Evolutionary conservation across 2,888 invertebrate species (phyloP).

Genomic region (Lepidochrysops patricia): DNA sequence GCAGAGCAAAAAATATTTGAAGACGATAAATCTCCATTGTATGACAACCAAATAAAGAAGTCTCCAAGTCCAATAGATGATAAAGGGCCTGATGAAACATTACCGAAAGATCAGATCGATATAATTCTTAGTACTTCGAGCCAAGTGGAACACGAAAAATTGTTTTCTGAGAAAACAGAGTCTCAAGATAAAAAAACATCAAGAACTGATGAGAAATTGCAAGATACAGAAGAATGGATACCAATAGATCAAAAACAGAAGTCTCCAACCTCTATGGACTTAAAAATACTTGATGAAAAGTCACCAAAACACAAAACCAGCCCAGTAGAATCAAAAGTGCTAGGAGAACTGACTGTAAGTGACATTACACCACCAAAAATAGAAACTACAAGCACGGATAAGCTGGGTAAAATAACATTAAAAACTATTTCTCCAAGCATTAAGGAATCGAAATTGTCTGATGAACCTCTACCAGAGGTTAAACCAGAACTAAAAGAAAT

Average conservation of each 20-base stretch:
- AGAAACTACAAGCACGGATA: not conserved
- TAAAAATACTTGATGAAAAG: conserved; percentile 13
- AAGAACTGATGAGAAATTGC: not conserved
- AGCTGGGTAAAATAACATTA: not conserved
- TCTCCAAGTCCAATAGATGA: not conserved
- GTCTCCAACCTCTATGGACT: not conserved
- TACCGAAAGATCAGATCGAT: no score
- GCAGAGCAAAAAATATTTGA: not conserved
- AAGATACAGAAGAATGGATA: not conserved
- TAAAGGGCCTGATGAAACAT: not conserved
- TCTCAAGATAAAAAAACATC: conserved; percentile 9
- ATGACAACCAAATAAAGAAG: conserved; percentile 10
- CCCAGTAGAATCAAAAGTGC: no score
- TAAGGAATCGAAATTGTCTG: not conserved
- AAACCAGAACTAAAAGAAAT: no score
- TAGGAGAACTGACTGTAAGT: no score
- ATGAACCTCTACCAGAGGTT: not conserved
- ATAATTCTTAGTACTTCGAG: no score
- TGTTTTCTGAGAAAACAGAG: not conserved
- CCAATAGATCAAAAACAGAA: conserved; percentile 15
- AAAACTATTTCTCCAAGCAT: not conserved
- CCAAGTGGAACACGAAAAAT: not conserved
- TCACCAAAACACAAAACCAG: not conserved
- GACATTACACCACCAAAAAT: no score
- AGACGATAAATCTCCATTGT: not conserved